Percentiles rank a stretch among this genome's conserved stretches.
These are phyloP conservation scores for Hucho hucho DNA, from an alignment of 2,113 vertebrate species.

Conservation along the genomic window DNA sequence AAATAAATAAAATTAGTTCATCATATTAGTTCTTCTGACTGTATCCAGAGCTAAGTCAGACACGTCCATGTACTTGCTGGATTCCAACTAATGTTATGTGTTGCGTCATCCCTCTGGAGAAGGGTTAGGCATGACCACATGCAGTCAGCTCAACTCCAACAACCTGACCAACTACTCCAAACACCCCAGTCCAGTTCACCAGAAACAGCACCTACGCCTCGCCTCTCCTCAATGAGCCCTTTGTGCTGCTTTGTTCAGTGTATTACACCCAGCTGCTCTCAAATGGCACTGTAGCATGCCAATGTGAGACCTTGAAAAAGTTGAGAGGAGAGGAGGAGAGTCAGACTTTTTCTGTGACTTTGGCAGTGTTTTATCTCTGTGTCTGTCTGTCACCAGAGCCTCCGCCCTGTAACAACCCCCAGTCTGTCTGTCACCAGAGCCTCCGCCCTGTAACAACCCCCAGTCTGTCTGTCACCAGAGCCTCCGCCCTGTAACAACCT, in stretches of 20 bases:
- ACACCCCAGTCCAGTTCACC: neutral
- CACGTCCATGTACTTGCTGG: too few relatives aligned
- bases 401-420: slow-evolving; percentile 8
- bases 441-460: slow-evolving; percentile 4
- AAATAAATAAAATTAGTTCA: too few relatives aligned
- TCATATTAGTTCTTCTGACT: too few relatives aligned
- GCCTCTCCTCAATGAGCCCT: neutral
- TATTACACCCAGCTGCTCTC: neutral
- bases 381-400: neutral
- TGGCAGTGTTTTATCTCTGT: too few relatives aligned
- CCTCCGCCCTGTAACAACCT: too few relatives aligned
- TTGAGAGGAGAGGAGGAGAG: neutral
- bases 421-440: neutral
- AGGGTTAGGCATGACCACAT: too few relatives aligned
- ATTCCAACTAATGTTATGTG: too few relatives aligned
- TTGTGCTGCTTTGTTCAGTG: slow-evolving; percentile 3
- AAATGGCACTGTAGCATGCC: neutral
- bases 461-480: too few relatives aligned
- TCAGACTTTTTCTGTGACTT: too few relatives aligned
- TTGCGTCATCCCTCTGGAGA: too few relatives aligned
- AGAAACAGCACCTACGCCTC: neutral
- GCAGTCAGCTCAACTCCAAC: neutral
- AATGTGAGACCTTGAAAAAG: neutral
- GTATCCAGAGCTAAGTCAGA: too few relatives aligned
- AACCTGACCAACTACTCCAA: neutral